phyloP scores from a whole-genome alignment of 2,113 vertebrate species.

The Epinephelus moara region DNA sequence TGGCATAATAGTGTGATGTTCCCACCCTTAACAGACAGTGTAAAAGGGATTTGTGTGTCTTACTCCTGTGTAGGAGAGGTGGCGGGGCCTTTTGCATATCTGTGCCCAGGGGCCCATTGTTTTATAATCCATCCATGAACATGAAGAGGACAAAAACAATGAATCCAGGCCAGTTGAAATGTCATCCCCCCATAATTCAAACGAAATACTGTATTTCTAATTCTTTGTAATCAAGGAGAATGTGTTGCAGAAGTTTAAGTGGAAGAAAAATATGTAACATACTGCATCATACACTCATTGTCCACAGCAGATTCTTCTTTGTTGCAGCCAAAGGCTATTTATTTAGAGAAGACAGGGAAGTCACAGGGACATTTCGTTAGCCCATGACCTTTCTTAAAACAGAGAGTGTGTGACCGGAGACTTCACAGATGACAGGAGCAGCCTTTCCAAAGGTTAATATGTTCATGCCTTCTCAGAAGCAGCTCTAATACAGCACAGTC shows the following conservation, averaged over 20 bases:
- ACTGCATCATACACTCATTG: not conserved
- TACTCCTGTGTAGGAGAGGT: too few relatives aligned
- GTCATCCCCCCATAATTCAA: not conserved
- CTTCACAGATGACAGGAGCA: constrained; percentile 40
- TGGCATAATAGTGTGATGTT: too few relatives aligned
- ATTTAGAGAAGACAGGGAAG: constrained; percentile 10
- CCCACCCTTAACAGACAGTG: too few relatives aligned
- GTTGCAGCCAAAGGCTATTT: constrained; percentile 10
- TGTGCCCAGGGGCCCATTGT: too few relatives aligned
- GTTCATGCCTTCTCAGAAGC: constrained; percentile 17
- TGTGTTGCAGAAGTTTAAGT: not conserved
- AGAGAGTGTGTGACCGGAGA: not conserved
- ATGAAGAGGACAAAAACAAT: too few relatives aligned
- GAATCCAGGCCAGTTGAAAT: too few relatives aligned
- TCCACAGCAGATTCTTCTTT: not conserved
- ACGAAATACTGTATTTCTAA: not conserved
- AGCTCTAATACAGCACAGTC: constrained; percentile 13
- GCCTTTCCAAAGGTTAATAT: constrained; percentile 57
- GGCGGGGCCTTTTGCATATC: too few relatives aligned
- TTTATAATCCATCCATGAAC: too few relatives aligned
- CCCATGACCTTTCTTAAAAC: not conserved
- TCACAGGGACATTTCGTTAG: constrained; percentile 29
- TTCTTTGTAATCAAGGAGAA: not conserved
- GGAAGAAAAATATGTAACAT: not conserved
- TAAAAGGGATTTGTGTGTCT: too few relatives aligned